Percentiles rank a stretch among this genome's conserved stretches.
Evolutionary conservation across 2,888 invertebrate genomes (phyloP).

Genomic region (Scaeva pyrastri): DNA sequence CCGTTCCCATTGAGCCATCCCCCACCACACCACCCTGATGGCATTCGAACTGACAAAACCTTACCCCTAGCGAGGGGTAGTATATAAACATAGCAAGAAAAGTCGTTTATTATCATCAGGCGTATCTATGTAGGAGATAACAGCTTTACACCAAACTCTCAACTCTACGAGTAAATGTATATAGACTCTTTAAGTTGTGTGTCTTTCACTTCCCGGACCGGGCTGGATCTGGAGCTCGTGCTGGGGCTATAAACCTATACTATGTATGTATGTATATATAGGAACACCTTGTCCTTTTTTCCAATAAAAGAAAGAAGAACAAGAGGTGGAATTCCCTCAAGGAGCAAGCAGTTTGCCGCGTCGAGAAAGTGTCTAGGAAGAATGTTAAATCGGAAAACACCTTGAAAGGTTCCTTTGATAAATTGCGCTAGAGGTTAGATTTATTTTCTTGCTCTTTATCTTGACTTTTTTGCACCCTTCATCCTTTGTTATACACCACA

Average conservation of each 20-base stretch:
- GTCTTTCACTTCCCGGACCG: conserved; percentile 49
- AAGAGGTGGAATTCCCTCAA: conserved; percentile 46
- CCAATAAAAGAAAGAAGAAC: not conserved
- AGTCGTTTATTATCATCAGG: conserved; percentile 75
- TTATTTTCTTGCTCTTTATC: conserved; percentile 74
- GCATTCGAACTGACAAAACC: conserved; percentile 15
- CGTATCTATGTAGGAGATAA: conserved; percentile 74
- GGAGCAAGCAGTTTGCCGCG: conserved; percentile 64
- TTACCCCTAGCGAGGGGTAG: conserved; percentile 24
- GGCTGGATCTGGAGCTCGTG: not conserved
- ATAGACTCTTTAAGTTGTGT: conserved; percentile 71
- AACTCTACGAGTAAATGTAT: too few relatives aligned
- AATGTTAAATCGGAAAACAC: conserved; percentile 75
- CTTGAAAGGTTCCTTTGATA: conserved; percentile 75
- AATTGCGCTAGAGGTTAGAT: conserved; percentile 75
- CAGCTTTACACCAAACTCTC: conserved; percentile 65
- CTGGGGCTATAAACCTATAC: too few relatives aligned
- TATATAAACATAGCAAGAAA: conserved; percentile 49
- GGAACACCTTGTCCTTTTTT: not conserved
- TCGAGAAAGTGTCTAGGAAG: conserved; percentile 71
- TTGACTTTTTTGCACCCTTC: conserved; percentile 57
- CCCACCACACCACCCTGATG: not conserved
- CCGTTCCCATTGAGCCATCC: not conserved
- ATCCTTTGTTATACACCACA: conserved; percentile 4
- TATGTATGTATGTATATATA: too few relatives aligned